These are phyloP conservation scores for Tursiops truncatus DNA, from an alignment of 2,113 vertebrate species.

Conservation along the genomic window DNA sequence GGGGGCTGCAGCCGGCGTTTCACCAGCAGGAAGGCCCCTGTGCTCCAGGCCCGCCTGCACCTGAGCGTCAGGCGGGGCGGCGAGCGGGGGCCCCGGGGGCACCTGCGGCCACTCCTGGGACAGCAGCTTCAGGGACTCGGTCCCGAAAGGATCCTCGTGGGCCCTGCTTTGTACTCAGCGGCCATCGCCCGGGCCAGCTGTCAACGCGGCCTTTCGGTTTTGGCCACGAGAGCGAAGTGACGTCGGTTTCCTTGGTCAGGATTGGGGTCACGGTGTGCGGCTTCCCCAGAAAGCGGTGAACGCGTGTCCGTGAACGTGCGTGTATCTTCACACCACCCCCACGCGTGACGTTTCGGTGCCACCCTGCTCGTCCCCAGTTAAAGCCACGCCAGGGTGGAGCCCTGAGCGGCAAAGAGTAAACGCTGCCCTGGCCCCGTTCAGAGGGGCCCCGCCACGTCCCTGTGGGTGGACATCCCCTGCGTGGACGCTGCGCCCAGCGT, in stretches of 20 bases:
- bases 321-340: accelerated
- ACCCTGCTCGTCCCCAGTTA: too few relatives aligned
- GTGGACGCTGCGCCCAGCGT: neutral
- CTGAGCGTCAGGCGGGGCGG: too few relatives aligned
- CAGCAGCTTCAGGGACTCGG: too few relatives aligned
- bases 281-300: neutral
- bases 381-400: neutral
- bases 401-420: accelerated
- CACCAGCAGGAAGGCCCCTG: too few relatives aligned
- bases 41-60: too few relatives aligned
- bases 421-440: accelerated
- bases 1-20: too few relatives aligned
- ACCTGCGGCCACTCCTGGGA: too few relatives aligned
- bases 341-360: accelerated
- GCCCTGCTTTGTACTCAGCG: neutral
- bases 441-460: accelerated
- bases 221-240: neutral
- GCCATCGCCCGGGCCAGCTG: accelerated
- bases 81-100: too few relatives aligned
- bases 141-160: neutral
- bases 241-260: neutral
- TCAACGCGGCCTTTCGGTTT: neutral
- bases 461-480: too few relatives aligned
- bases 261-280: too few relatives aligned
- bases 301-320: accelerated